Conservation (phyloP, 2,113 vertebrate species). For the Felis catus region DNA sequence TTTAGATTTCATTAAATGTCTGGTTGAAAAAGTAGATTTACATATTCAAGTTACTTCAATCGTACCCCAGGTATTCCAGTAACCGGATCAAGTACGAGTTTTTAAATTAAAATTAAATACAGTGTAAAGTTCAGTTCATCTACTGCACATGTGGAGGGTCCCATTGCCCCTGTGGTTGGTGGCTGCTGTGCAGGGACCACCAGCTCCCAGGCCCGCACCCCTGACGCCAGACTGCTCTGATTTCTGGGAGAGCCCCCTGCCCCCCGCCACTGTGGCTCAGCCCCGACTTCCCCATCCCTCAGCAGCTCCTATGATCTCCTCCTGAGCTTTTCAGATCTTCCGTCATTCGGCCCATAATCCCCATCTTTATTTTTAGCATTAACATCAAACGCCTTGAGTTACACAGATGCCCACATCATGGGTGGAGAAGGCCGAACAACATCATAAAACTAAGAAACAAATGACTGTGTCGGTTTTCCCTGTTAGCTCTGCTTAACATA, state of each 20-base stretch:
- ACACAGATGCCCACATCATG: neutral
- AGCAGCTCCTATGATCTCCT: neutral
- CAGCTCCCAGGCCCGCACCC: no score
- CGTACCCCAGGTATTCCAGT: neutral
- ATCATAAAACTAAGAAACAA: neutral
- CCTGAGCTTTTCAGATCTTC: neutral
- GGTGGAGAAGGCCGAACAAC: neutral
- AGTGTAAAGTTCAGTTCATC: neutral
- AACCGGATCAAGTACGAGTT: neutral
- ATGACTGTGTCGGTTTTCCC: neutral
- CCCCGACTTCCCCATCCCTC: neutral
- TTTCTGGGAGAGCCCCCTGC: neutral
- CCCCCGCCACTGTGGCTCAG: no score
- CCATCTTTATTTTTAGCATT: neutral
- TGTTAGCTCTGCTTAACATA: neutral
- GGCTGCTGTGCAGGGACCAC: neutral
- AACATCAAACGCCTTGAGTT: neutral
- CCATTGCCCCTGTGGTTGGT: neutral
- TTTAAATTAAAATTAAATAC: slow-evolving; percentile 32
- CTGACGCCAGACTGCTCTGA: rapidly evolving
- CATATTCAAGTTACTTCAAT: neutral
- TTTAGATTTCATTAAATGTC: slow-evolving; percentile 12
- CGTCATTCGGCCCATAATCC: neutral
- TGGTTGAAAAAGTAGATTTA: neutral
- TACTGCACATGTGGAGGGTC: neutral